These are phyloP conservation scores for Oryzias javanicus DNA, from an alignment of 2,113 vertebrate genomes.

Conservation along the genomic window DNA sequence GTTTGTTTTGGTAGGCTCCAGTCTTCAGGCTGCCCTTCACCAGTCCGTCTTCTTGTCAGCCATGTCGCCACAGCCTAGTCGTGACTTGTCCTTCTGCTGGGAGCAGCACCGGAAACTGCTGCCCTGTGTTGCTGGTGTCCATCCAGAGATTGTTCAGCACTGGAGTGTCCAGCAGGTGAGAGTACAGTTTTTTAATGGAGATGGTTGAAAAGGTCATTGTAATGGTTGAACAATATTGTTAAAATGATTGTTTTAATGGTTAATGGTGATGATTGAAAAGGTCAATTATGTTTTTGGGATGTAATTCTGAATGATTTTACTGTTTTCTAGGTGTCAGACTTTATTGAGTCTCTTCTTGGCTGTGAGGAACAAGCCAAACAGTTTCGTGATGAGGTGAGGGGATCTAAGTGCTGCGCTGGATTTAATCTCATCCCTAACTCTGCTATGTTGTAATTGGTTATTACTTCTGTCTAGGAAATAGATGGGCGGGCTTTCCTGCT, in stretches of 20 bases:
- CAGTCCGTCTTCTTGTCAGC: slow-evolving; percentile 72
- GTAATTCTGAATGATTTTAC: too few species aligned
- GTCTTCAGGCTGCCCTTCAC: slow-evolving; percentile 59
- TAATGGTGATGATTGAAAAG: too few species aligned
- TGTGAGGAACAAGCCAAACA: slow-evolving; percentile 79
- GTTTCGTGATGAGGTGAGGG: slow-evolving; percentile 80
- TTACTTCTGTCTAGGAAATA: slow-evolving; percentile 69
- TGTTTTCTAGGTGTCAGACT: slow-evolving; percentile 70
- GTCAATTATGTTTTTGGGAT: too few species aligned
- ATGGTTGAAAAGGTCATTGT: too few species aligned
- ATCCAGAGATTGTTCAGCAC: slow-evolving; percentile 54
- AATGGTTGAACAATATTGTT: too few species aligned
- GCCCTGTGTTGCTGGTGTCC: slow-evolving; percentile 62
- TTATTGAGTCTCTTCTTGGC: slow-evolving; percentile 81
- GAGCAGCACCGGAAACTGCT: slow-evolving; percentile 75
- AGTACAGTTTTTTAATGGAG: background rate
- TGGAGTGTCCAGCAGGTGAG: slow-evolving; percentile 78
- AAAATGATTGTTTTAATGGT: too few species aligned
- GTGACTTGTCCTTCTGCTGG: slow-evolving; percentile 71
- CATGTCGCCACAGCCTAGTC: slow-evolving; percentile 68
- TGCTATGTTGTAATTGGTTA: slow-evolving; percentile 26
- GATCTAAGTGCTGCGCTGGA: background rate
- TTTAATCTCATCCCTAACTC: background rate
- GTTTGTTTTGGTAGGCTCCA: slow-evolving; percentile 46
- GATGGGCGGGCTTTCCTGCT: slow-evolving; percentile 79